Evolutionary conservation across 2,888 invertebrate species (phyloP).

Genomic region (Odontothrips loti): DNA sequence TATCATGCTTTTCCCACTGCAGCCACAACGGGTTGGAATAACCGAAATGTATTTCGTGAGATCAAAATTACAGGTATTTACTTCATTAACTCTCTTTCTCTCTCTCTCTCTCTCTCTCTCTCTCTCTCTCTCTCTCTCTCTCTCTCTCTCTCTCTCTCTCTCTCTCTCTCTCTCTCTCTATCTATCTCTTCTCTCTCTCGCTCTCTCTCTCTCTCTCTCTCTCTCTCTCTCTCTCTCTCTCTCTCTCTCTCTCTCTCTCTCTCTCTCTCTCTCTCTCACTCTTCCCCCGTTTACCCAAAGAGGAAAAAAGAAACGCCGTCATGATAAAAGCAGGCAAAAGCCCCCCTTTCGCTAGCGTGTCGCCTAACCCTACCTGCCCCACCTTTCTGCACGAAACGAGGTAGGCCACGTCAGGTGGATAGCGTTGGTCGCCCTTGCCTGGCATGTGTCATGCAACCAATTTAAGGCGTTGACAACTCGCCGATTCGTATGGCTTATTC

Average conservation of each 20-base stretch:
- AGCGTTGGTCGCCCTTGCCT: background rate
- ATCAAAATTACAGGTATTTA: background rate
- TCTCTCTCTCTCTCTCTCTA: too few relatives aligned
- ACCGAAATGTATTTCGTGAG: too few relatives aligned
- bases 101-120: background rate
- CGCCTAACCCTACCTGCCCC: background rate
- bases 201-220: background rate
- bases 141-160: too few relatives aligned
- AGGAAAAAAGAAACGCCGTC: background rate
- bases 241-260: background rate
- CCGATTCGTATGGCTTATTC: too few relatives aligned
- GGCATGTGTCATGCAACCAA: background rate
- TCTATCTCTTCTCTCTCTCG: too few relatives aligned
- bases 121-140: too few relatives aligned
- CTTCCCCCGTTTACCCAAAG: background rate
- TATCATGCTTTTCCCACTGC: too few relatives aligned
- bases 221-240: background rate
- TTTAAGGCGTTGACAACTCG: conserved; percentile 1
- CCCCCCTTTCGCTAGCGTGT: background rate
- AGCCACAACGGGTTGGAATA: too few relatives aligned
- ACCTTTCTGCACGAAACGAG: background rate
- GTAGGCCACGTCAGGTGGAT: too few relatives aligned
- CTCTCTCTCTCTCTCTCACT: too few relatives aligned
- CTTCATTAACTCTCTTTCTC: background rate
- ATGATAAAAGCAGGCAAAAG: background rate